A percentile compares a stretch with the other conserved stretches of the same genome.
Evolutionary conservation across 1,140 invertebrate genomes (phyloP).

Genomic region (Chlorops oryzae): DNA sequence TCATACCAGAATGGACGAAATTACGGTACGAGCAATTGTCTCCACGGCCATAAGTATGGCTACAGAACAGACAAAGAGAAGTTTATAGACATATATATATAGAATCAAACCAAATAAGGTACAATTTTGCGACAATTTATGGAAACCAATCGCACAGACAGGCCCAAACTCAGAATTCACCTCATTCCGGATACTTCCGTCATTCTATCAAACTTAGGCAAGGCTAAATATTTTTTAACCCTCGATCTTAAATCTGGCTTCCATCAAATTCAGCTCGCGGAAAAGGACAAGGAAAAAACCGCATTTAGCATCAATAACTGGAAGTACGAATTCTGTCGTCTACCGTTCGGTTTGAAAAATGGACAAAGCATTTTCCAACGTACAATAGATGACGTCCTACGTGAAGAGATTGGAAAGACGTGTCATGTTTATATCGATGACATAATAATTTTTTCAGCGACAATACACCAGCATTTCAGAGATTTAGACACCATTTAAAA

Average conservation of each 20-base stretch:
- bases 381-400: slow-evolving; percentile 6
- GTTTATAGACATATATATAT: no score
- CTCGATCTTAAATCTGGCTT: slow-evolving; percentile 44
- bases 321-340: slow-evolving; percentile 21
- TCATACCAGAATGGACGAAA: no score
- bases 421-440: slow-evolving; percentile 13
- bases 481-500: no score
- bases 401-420: slow-evolving; percentile 7
- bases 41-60: no score
- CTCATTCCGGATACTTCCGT: slow-evolving; percentile 21
- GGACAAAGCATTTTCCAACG: slow-evolving; percentile 6
- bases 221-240: slow-evolving; percentile 20
- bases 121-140: no score
- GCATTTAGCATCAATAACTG: slow-evolving; percentile 39
- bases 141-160: no score
- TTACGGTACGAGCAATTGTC: no score
- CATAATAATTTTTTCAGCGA: slow-evolving; percentile 14
- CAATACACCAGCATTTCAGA: no score
- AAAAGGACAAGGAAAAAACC: slow-evolving; percentile 43
- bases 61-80: no score
- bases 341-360: slow-evolving; percentile 27
- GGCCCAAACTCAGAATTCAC: no score
- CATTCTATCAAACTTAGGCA: slow-evolving; percentile 16
- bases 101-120: no score
- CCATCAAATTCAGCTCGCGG: slow-evolving; percentile 48